Percentiles rank a stretch among this genome's conserved stretches.
Evolutionary conservation across 2,888 invertebrate genomes (phyloP).

Genomic region (Muscina levida): DNA sequence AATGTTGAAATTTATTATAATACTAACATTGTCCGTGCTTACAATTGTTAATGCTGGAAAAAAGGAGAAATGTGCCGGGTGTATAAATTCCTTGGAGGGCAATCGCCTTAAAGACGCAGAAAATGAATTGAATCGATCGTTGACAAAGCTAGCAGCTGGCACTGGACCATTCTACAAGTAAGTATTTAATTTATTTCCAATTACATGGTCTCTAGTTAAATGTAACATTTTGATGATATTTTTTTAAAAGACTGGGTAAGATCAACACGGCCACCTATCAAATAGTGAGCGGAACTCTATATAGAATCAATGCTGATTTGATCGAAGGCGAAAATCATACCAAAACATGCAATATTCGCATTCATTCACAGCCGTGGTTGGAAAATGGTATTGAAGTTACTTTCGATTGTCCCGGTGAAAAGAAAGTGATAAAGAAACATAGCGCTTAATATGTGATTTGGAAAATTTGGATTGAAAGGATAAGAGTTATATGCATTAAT

Average conservation of each 20-base stretch:
- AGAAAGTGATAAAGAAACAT: constrained; percentile 64
- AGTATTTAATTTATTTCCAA: constrained; percentile 26
- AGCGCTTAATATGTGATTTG: constrained; percentile 44
- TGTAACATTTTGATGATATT: too few relatives aligned
- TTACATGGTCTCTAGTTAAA: background rate
- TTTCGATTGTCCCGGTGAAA: constrained; percentile 67
- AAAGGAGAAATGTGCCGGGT: constrained; percentile 19
- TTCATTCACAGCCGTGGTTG: constrained; percentile 70
- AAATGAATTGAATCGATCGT: constrained; percentile 41
- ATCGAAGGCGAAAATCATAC: constrained; percentile 51
- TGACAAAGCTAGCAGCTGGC: constrained; percentile 45
- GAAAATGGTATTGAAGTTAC: constrained; percentile 67
- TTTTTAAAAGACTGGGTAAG: constrained; percentile 45
- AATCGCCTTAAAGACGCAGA: constrained; percentile 22
- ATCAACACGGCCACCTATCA: constrained; percentile 55
- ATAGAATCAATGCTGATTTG: constrained; percentile 67
- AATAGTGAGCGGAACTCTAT: constrained; percentile 67
- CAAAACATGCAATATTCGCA: constrained; percentile 68
- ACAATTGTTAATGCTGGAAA: background rate
- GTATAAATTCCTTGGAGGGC: background rate
- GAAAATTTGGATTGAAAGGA: too few relatives aligned
- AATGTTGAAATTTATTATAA: background rate
- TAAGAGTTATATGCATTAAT: too few relatives aligned
- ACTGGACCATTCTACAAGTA: constrained; percentile 52
- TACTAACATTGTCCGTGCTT: background rate